Evolutionary conservation across 1,140 invertebrate species (phyloP).

Genomic region (Cotesia vestalis): DNA sequence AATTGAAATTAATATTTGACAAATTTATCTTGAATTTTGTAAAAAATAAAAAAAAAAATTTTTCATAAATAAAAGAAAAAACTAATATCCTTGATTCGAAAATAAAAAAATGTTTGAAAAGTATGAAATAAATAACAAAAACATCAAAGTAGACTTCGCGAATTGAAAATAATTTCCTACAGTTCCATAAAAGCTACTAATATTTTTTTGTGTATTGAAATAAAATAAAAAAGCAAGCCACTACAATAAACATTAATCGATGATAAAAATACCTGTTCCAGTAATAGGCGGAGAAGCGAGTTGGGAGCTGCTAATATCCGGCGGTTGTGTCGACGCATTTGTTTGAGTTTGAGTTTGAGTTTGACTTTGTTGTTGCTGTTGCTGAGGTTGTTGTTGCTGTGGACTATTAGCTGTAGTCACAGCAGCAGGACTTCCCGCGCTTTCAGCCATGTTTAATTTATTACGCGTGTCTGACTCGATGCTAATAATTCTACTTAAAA

Average conservation of each 20-base stretch:
- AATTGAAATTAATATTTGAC: no score
- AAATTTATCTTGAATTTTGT: no score
- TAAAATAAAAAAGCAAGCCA: no score
- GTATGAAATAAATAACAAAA: no score
- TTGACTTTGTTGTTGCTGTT: slow-evolving; percentile 32
- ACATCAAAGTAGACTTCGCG: no score
- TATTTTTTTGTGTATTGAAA: neutral
- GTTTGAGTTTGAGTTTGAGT: slow-evolving; percentile 36
- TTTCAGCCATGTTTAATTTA: slow-evolving; percentile 58
- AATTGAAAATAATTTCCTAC: no score
- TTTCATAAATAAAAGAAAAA: no score
- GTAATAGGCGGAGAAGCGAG: slow-evolving; percentile 63
- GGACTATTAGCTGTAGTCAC: slow-evolving; percentile 52
- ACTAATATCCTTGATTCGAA: no score
- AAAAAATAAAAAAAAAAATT: no score
- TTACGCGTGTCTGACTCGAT: slow-evolving; percentile 20
- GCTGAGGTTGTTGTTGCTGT: slow-evolving; percentile 48
- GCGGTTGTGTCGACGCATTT: slow-evolving; percentile 50
- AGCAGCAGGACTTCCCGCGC: slow-evolving; percentile 57
- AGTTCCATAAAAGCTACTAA: neutral
- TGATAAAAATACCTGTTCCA: slow-evolving; percentile 61
- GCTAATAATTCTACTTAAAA: slow-evolving; percentile 19
- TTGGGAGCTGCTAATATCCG: slow-evolving; percentile 64
- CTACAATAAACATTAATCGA: neutral
- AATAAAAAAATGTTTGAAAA: no score